These are phyloP conservation scores for Andrena bucephala DNA, from an alignment of 2,888 invertebrate genomes.

Conservation along the genomic window DNA sequence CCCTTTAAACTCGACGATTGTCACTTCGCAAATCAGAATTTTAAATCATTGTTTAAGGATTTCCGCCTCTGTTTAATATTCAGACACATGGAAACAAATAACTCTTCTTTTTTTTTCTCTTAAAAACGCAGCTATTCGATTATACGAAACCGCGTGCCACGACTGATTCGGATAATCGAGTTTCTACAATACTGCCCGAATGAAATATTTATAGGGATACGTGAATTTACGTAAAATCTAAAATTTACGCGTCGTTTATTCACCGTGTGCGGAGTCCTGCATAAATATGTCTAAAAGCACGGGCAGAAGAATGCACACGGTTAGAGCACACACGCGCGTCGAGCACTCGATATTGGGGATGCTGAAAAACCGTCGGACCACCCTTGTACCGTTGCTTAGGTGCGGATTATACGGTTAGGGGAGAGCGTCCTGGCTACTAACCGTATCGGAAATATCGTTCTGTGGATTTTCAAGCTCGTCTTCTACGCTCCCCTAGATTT, in stretches of 20 bases:
- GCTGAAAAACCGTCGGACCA: conserved; percentile 24
- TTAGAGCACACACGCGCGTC: neutral
- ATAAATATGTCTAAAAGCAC: conserved; percentile 26
- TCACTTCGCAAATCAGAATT: no score
- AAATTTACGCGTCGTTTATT: conserved; percentile 15
- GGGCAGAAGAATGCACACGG: conserved; percentile 29
- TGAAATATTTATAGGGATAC: neutral
- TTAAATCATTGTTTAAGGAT: no score
- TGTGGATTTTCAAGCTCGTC: conserved; percentile 54
- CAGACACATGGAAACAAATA: no score
- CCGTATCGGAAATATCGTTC: conserved; percentile 70
- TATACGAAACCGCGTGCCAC: no score
- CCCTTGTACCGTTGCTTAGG: conserved; percentile 54
- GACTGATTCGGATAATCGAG: no score
- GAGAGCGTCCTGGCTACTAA: conserved; percentile 62
- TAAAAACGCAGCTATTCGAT: no score
- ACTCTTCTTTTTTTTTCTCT: no score
- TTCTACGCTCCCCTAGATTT: conserved; percentile 38
- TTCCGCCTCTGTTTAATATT: no score
- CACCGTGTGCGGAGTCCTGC: neutral
- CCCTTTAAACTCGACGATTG: no score
- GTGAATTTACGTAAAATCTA: conserved; percentile 5
- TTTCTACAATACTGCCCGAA: neutral
- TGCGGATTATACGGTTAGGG: conserved; percentile 63
- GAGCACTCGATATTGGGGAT: conserved; percentile 22